A percentile compares a stretch with the other conserved stretches of the same genome.
Conservation (phyloP, 2,797 vertebrate species). For the Ctenosaura bakeri region DNA sequence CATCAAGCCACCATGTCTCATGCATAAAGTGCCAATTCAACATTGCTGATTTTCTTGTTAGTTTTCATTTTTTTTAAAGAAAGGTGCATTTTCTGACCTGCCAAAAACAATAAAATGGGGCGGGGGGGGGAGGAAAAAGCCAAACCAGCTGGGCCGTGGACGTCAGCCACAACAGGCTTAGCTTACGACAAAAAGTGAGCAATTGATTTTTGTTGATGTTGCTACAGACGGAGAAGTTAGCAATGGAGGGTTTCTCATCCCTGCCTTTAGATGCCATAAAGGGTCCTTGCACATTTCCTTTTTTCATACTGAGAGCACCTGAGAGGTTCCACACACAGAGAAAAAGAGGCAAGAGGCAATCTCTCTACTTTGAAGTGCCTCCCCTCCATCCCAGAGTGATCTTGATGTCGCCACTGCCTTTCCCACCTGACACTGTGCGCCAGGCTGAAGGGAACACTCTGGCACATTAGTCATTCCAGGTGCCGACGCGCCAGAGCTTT, state of each 20-base stretch:
- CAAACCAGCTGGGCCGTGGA: too few species aligned
- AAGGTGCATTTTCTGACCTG: too few species aligned
- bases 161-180: neutral
- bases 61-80: too few species aligned
- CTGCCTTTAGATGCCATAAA: too few species aligned
- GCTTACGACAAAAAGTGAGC: neutral
- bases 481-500: rapidly evolving
- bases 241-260: neutral
- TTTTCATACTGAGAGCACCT: neutral
- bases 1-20: neutral
- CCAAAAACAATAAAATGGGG: too few species aligned
- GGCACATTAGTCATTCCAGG: conserved; percentile 35
- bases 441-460: neutral
- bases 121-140: too few species aligned
- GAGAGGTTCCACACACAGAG: neutral
- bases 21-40: too few species aligned
- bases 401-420: rapidly evolving
- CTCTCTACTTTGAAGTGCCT: neutral
- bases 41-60: too few species aligned
- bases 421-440: neutral
- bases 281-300: too few species aligned
- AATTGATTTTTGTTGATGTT: too few species aligned
- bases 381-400: neutral
- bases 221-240: neutral
- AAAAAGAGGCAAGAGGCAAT: neutral